Conservation (phyloP, 2,797 vertebrate genomes). For the Leptatherina wallacei region DNA sequence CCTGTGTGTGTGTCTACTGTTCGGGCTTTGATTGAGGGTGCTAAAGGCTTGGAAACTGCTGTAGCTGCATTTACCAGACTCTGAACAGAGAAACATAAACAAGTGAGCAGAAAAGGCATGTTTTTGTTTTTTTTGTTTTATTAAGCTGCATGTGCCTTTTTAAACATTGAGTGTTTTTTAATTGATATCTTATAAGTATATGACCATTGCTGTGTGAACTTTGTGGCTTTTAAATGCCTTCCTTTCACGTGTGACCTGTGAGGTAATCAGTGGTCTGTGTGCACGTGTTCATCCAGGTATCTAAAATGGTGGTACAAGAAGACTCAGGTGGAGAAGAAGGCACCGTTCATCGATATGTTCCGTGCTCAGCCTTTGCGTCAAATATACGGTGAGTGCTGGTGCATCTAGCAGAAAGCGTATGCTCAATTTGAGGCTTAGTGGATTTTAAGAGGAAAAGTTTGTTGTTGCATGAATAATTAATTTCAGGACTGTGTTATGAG, state of each 20-base stretch:
- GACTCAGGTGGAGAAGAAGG: conserved; percentile 93
- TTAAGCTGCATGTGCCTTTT: neutral
- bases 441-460: neutral
- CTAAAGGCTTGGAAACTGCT: conserved; percentile 42
- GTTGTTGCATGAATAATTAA: neutral
- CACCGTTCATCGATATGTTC: conserved; percentile 94
- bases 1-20: conserved; percentile 15
- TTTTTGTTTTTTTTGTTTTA: neutral
- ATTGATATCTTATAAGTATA: neutral
- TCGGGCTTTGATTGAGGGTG: conserved; percentile 32
- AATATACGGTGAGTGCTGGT: conserved; percentile 89
- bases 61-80: conserved; percentile 20
- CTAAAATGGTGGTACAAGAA: conserved; percentile 95
- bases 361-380: conserved; percentile 88
- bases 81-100: conserved; percentile 13
- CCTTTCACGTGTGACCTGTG: neutral
- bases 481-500: too few relatives aligned
- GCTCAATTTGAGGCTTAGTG: neutral
- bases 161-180: neutral
- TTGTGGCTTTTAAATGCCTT: neutral
- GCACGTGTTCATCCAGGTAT: conserved; percentile 81
- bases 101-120: neutral
- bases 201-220: neutral
- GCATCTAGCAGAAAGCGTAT: neutral
- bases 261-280: neutral